Evolutionary conservation across 2,113 vertebrate species (phyloP), one percentile per base, ranked within the genome.

Genomic region (Pardalotus punctatus): DNA sequence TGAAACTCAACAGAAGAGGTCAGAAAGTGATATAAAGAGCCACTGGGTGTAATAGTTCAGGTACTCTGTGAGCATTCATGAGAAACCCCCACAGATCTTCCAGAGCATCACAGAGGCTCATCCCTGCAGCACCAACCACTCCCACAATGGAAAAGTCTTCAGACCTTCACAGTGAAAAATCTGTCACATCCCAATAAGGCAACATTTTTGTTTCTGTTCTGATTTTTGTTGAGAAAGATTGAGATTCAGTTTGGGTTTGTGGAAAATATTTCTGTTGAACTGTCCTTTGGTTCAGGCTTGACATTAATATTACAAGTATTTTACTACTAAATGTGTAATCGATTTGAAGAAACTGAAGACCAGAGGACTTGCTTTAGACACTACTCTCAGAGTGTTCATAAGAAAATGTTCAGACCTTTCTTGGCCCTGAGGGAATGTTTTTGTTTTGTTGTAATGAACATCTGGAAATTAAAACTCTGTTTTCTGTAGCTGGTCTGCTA

Each of bases 61-160:
- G 35, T 42, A 28, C 12, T 54, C 9, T 62, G 20, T 79, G 43
- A 47, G 47, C 8, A 6, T 42, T 7, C 16, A 4, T 21, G 7
- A 71, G 57, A 76, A 86, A 67, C n/a, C 7, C 4, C 20, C 6
- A 25, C 12, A 78, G 17, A 31, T 17, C 24, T 73, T 18, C n/a
- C 21, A 84, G 36, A 81, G 11, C 21, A 65, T 45, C 73, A 43
- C 4, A 24, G 40, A 67, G 23, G 12, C 0, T 0, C 7, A 51
- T 51, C 15, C 31, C 58, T 0, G 1, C 9, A 48, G 21, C 35
- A 76, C 33, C 36, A n/a, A 14, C 2, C 7, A n/a, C 6, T 70
- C 13, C 5, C 16, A n/a, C 10, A 58, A 9, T 0, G 2, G 11
- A 74, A 88, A 29, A 42, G 3, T 45, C 50, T 69, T 84, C n/a